Conservation (phyloP, 64 coral and sea anemone species). For the Cladopsammia gracilis region DNA sequence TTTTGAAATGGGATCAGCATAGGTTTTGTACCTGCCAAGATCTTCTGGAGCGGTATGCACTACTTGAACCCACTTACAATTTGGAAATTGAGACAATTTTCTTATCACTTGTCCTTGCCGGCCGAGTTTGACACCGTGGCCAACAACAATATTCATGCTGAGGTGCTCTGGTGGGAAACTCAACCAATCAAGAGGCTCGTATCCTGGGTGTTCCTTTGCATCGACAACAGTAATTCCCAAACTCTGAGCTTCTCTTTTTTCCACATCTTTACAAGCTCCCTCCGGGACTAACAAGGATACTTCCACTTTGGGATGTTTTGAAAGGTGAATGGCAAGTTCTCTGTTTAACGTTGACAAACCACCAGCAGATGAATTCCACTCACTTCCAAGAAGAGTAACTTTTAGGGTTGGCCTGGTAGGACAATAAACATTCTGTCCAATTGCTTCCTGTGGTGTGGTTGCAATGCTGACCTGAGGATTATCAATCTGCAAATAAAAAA, state of each 20-base stretch:
- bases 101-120: not conserved
- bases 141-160: not conserved
- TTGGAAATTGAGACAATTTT: not conserved
- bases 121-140: conserved; percentile 47
- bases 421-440: not conserved
- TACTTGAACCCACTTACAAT: conserved; percentile 45
- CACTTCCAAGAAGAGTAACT: conserved; percentile 1
- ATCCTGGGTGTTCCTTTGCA: not conserved
- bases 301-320: conserved; percentile 22
- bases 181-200: not conserved
- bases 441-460: too few relatives aligned
- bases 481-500: too few relatives aligned
- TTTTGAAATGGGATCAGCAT: not conserved
- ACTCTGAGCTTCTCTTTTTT: not conserved
- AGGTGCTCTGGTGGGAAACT: conserved; percentile 2
- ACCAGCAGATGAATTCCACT: not conserved
- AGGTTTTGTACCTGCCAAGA: not conserved
- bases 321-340: conserved; percentile 38
- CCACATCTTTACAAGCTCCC: not conserved
- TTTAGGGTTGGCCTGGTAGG: not conserved
- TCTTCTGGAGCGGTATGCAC: conserved; percentile 24
- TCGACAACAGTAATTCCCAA: not conserved
- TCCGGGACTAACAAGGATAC: conserved; percentile 2
- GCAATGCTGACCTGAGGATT: too few relatives aligned
- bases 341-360: conserved; percentile 19